These are phyloP conservation scores for Bombylius major DNA, from an alignment of 2,888 invertebrate genomes.

Conservation along the genomic window DNA sequence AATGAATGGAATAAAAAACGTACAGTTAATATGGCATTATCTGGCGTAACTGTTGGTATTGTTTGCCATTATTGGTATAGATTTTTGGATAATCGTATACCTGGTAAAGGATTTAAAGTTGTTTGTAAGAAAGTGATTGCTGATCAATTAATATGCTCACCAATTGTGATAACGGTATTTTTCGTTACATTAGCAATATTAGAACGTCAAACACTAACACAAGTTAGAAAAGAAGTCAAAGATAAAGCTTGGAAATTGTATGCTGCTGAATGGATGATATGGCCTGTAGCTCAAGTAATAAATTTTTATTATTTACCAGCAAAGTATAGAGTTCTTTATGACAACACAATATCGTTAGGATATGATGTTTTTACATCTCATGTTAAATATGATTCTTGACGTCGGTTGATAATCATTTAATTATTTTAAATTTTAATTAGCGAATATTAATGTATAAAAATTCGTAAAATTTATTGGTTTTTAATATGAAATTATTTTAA, in stretches of 20 bases:
- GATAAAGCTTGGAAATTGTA: slow-evolving; percentile 67
- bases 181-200: slow-evolving; percentile 62
- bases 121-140: slow-evolving; percentile 65
- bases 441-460: no score
- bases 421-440: no score
- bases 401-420: no score
- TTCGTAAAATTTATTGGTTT: no score
- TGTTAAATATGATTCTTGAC: slow-evolving; percentile 46
- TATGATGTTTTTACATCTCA: slow-evolving; percentile 78
- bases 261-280: slow-evolving; percentile 78
- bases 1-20: slow-evolving; percentile 46
- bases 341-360: slow-evolving; percentile 70
- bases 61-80: slow-evolving; percentile 81
- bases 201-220: slow-evolving; percentile 47
- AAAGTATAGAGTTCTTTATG: slow-evolving; percentile 72
- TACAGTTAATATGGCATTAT: slow-evolving; percentile 62
- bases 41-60: slow-evolving; percentile 64
- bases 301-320: slow-evolving; percentile 82
- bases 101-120: slow-evolving; percentile 41
- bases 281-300: slow-evolving; percentile 87
- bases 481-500: no score
- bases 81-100: slow-evolving; percentile 55
- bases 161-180: slow-evolving; percentile 62
- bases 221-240: slow-evolving; percentile 53
- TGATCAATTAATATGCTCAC: slow-evolving; percentile 77